These are phyloP conservation scores for Indicator indicator DNA, from an alignment of 2,113 vertebrate species.

Conservation along the genomic window DNA sequence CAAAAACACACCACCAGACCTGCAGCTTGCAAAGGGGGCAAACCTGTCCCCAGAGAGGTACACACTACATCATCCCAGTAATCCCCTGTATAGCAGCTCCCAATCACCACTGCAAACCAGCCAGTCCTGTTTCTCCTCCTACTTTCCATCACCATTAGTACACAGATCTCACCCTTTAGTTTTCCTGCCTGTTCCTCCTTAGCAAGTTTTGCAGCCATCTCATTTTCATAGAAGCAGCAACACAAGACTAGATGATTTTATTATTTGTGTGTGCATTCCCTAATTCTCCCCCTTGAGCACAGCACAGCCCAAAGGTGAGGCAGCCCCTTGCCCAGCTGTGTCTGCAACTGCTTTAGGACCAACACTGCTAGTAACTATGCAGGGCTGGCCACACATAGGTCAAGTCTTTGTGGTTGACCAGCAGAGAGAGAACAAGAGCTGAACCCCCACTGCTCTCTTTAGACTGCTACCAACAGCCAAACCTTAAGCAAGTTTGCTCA, in stretches of 20 bases:
- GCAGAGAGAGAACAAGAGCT: background rate
- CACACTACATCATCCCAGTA: background rate
- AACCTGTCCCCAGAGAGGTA: background rate
- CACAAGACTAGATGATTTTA: background rate
- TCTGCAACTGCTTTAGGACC: background rate
- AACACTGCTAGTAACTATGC: background rate
- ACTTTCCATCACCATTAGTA: background rate
- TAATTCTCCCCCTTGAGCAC: background rate
- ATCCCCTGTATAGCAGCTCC: background rate
- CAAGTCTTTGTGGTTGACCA: background rate
- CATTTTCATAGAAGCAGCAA: background rate
- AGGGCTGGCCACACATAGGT: background rate
- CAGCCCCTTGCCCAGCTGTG: background rate
- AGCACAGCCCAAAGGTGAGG: background rate
- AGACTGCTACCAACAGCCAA: background rate
- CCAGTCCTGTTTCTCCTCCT: background rate
- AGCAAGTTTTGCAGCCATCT: background rate
- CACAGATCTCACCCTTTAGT: background rate
- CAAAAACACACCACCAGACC: background rate
- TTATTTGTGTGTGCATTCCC: background rate
- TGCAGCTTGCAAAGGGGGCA: rapidly evolving
- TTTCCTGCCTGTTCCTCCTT: background rate
- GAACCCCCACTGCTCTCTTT: background rate
- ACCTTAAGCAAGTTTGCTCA: background rate
- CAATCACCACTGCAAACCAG: background rate